These are phyloP conservation scores for Napeogenes inachia DNA, from an alignment of 2,888 invertebrate genomes.

Conservation along the genomic window DNA sequence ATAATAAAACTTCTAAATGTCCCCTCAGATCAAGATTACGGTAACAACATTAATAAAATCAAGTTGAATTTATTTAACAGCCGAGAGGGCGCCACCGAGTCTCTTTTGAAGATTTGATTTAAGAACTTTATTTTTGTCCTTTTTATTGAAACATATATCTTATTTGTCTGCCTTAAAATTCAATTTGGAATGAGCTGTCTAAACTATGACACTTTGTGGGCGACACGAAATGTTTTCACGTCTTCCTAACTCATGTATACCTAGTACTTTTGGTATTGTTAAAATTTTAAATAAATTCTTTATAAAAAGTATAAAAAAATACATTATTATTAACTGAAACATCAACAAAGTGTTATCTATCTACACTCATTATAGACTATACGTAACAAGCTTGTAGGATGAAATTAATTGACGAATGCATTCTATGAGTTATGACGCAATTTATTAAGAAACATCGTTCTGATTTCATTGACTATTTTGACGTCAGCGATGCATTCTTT, in stretches of 20 bases:
- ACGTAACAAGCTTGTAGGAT: not conserved
- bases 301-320: not conserved
- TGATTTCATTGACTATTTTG: conserved; percentile 16
- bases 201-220: conserved; percentile 26
- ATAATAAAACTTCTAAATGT: conserved; percentile 73
- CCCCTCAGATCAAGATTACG: conserved; percentile 63
- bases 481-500: conserved; percentile 21
- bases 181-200: conserved; percentile 15
- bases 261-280: conserved; percentile 35
- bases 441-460: conserved; percentile 11
- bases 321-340: too few relatives aligned
- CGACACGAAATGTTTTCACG: conserved; percentile 36
- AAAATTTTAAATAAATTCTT: conserved; percentile 1
- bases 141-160: conserved; percentile 27
- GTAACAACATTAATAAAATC: conserved; percentile 73
- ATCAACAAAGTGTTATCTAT: too few relatives aligned
- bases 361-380: too few relatives aligned
- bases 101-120: conserved; percentile 49
- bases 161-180: conserved; percentile 19
- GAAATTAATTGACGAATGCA: conserved; percentile 8
- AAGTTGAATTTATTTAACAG: conserved; percentile 60
- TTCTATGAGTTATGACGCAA: conserved; percentile 16
- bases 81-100: conserved; percentile 65
- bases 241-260: conserved; percentile 34
- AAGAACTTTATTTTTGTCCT: conserved; percentile 33